These are phyloP conservation scores for Eidolon dupreanum DNA, from an alignment of 2,797 vertebrate genomes.

Conservation along the genomic window DNA sequence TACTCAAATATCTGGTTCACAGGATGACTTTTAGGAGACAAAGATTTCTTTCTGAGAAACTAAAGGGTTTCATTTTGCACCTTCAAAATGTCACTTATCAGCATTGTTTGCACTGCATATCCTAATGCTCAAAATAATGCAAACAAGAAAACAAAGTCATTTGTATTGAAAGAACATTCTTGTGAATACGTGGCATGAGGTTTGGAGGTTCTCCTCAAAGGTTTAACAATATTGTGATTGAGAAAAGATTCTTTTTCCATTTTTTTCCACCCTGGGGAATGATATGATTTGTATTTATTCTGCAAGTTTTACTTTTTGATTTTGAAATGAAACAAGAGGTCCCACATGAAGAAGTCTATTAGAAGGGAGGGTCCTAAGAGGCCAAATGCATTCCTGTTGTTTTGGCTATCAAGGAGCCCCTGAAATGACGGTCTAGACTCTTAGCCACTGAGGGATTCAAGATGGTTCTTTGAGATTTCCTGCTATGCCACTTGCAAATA, in stretches of 20 bases:
- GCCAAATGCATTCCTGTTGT: neutral
- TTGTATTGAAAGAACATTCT: neutral
- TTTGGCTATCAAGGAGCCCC: neutral
- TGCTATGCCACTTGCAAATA: neutral
- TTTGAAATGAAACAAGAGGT: neutral
- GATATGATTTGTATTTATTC: neutral
- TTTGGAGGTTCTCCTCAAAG: neutral
- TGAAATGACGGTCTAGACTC: neutral
- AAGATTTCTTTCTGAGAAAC: slow-evolving; percentile 20
- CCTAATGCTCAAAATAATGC: neutral
- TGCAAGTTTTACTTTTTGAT: neutral
- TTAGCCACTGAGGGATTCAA: neutral
- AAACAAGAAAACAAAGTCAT: neutral
- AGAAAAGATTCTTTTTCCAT: neutral
- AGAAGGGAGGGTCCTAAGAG: neutral
- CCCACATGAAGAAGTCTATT: neutral
- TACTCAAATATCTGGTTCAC: slow-evolving; percentile 21
- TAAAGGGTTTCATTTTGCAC: slow-evolving; percentile 15
- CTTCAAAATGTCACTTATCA: neutral
- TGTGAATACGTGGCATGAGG: neutral
- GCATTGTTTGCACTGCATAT: neutral
- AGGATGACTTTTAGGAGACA: slow-evolving; percentile 39
- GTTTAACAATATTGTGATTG: neutral
- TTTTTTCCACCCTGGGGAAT: neutral
- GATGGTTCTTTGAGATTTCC: neutral